A percentile compares a stretch with the other conserved stretches of the same genome.
Conservation (phyloP, 2,797 vertebrate genomes). For the Tokudaia muenninki region DNA sequence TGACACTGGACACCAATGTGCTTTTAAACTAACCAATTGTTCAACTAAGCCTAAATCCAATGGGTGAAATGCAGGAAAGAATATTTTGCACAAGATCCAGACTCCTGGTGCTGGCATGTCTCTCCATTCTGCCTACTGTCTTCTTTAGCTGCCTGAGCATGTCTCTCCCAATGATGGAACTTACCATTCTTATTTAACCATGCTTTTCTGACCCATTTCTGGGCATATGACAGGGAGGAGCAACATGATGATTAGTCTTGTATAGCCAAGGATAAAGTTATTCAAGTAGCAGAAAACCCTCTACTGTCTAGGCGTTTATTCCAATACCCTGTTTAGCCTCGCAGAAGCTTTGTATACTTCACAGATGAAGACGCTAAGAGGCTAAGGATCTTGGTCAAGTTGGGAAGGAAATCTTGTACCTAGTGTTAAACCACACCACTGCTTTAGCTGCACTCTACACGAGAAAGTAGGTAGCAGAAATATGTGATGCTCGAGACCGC, state of each 20-base stretch:
- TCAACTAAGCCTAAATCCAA: neutral
- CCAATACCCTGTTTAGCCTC: neutral
- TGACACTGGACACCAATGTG: neutral
- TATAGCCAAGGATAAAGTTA: neutral
- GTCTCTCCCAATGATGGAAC: neutral
- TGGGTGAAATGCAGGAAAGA: neutral
- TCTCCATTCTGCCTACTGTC: neutral
- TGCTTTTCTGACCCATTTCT: neutral
- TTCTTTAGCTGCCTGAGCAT: neutral
- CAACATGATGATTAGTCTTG: neutral
- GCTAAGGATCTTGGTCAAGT: neutral
- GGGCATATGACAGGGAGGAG: neutral
- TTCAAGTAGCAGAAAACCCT: neutral
- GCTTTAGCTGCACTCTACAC: neutral
- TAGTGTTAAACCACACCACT: neutral
- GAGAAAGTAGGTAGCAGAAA: neutral
- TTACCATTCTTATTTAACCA: neutral
- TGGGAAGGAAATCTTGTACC: neutral
- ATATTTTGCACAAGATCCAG: neutral
- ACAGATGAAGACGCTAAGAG: neutral
- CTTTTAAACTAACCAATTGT: neutral
- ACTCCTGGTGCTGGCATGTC: neutral
- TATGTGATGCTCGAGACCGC: neutral
- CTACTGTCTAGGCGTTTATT: neutral
- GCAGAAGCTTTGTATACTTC: neutral